Percentiles rank a stretch among this genome's conserved stretches.
phyloP scores from a whole-genome alignment of 2,888 invertebrate genomes.

The Rhodophaea formosa region DNA sequence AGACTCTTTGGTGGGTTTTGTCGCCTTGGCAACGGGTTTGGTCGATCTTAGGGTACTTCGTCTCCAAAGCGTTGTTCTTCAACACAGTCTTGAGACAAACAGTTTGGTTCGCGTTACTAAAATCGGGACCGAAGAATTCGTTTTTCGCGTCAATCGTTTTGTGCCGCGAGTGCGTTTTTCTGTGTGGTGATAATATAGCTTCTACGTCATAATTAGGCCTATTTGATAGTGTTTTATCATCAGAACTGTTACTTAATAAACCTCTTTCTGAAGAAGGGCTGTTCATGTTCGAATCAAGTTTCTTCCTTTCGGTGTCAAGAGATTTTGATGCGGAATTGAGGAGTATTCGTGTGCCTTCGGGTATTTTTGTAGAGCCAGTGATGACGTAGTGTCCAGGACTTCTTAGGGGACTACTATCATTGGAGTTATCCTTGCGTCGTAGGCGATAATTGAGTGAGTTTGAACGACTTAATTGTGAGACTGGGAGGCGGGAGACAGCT shows the following conservation, averaged over 20 bases:
- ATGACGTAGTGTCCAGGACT: slow-evolving; percentile 75
- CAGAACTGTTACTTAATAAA: slow-evolving; percentile 66
- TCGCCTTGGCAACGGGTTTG: slow-evolving; percentile 69
- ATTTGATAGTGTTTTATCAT: slow-evolving; percentile 71
- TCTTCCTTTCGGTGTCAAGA: slow-evolving; percentile 57
- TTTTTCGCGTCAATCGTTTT: slow-evolving; percentile 76
- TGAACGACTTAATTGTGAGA: slow-evolving; percentile 71
- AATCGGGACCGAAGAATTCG: slow-evolving; percentile 62
- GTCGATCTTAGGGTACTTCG: slow-evolving; percentile 64
- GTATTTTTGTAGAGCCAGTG: slow-evolving; percentile 66
- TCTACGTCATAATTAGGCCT: slow-evolving; percentile 64
- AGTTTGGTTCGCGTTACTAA: slow-evolving; percentile 55
- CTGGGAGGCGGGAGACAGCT: slow-evolving; percentile 66
- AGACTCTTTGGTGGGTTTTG: slow-evolving; percentile 55
- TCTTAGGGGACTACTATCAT: slow-evolving; percentile 66
- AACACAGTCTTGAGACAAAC: slow-evolving; percentile 68
- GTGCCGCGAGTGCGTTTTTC: slow-evolving; percentile 78
- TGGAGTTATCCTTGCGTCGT: slow-evolving; percentile 60
- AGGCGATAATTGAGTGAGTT: slow-evolving; percentile 75
- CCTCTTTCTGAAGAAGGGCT: slow-evolving; percentile 65
- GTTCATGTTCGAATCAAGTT: slow-evolving; percentile 68
- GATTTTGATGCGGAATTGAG: slow-evolving; percentile 66
- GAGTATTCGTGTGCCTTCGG: slow-evolving; percentile 57
- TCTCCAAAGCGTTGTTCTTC: slow-evolving; percentile 68
- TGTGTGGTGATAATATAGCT: slow-evolving; percentile 63